These are phyloP conservation scores for Phania funesta DNA, from an alignment of 2,888 invertebrate species.

Conservation along the genomic window DNA sequence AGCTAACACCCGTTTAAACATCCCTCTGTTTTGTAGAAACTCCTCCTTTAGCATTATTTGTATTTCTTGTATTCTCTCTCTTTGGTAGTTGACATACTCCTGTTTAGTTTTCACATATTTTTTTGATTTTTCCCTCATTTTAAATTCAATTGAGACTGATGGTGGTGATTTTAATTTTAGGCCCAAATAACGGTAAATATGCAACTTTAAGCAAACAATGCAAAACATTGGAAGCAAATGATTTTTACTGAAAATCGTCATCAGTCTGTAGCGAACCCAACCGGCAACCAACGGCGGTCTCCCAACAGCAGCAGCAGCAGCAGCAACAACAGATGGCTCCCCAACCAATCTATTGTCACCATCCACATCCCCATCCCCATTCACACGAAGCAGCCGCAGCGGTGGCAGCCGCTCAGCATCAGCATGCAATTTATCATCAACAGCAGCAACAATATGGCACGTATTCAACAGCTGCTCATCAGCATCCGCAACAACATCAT, in stretches of 20 bases:
- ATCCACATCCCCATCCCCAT: conserved; percentile 80
- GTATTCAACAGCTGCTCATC: conserved; percentile 73
- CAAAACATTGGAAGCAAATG: conserved; percentile 95
- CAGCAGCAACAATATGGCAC: conserved; percentile 78
- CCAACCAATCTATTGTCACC: conserved; percentile 80
- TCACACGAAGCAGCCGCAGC: conserved; percentile 80
- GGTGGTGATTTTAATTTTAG: conserved; percentile 74
- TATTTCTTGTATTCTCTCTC: neutral
- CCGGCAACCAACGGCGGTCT: conserved; percentile 72
- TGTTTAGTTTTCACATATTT: neutral
- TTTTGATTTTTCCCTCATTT: neutral
- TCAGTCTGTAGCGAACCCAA: conserved; percentile 81
- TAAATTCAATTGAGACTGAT: conserved; percentile 1
- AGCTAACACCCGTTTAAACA: neutral
- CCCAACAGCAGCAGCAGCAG: conserved; percentile 71
- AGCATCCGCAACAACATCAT: conserved; percentile 75
- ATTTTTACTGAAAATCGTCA: conserved; percentile 94
- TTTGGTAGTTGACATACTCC: conserved; percentile 9
- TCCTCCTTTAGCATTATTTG: neutral
- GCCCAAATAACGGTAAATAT: conserved; percentile 93
- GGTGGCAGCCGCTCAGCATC: conserved; percentile 81
- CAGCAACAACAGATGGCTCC: conserved; percentile 75
- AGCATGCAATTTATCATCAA: conserved; percentile 81
- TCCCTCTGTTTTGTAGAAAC: neutral
- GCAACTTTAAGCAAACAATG: conserved; percentile 97